Conservation (phyloP, 2,888 invertebrate species). For the Monochamus alternatus region DNA sequence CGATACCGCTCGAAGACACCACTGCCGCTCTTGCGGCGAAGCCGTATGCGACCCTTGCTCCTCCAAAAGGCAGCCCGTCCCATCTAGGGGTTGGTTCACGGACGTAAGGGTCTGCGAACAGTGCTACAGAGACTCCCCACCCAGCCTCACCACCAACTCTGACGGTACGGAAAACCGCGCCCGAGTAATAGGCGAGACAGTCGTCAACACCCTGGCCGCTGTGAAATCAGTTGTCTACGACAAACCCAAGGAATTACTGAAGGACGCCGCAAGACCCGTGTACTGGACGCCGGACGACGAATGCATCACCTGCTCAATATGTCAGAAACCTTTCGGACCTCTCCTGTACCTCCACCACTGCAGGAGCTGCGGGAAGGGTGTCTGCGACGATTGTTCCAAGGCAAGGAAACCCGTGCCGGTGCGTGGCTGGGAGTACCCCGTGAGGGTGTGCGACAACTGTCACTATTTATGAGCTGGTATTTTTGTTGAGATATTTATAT, state of each 20-base stretch:
- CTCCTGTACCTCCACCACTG: constrained; percentile 78
- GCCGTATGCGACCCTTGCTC: constrained; percentile 86
- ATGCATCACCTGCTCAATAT: constrained; percentile 79
- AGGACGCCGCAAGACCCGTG: constrained; percentile 82
- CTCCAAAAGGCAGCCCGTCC: constrained; percentile 78
- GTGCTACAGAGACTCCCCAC: constrained; percentile 72
- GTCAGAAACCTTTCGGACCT: constrained; percentile 75
- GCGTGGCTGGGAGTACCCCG: constrained; percentile 81
- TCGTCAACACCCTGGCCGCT: constrained; percentile 80
- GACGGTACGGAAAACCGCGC: constrained; percentile 51
- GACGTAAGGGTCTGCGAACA: constrained; percentile 84
- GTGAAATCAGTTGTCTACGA: constrained; percentile 80
- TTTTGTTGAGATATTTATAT: background rate
- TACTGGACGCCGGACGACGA: constrained; percentile 88
- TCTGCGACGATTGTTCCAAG: constrained; percentile 77
- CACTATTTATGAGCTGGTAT: constrained; percentile 37
- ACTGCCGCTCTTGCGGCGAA: constrained; percentile 85
- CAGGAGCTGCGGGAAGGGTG: constrained; percentile 81
- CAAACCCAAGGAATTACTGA: constrained; percentile 84
- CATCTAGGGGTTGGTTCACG: constrained; percentile 80
- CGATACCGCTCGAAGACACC: constrained; percentile 77
- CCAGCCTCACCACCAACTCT: constrained; percentile 60
- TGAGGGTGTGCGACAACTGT: constrained; percentile 84
- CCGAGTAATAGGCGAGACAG: constrained; percentile 74
- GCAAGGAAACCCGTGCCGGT: constrained; percentile 80